These are phyloP conservation scores for Rotaria magnacalcarata DNA, from an alignment of 2,888 invertebrate genomes.

Conservation along the genomic window DNA sequence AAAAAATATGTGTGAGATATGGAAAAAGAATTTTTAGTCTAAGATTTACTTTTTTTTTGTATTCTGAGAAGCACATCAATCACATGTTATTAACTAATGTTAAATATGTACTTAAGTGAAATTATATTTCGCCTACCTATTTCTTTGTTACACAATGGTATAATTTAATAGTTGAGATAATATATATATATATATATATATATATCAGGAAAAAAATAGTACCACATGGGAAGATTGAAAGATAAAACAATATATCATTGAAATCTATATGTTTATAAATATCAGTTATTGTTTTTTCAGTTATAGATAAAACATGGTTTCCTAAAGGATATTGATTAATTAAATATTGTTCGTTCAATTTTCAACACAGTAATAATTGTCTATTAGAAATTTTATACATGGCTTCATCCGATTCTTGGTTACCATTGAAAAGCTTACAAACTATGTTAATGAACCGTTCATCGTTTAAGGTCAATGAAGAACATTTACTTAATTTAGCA, in stretches of 20 bases:
- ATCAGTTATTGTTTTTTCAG: not conserved
- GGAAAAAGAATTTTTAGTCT: not conserved
- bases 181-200: not conserved
- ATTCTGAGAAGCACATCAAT: not conserved
- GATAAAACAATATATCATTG: not conserved
- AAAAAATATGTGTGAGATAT: not conserved
- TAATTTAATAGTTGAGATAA: not conserved
- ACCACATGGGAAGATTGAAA: not conserved
- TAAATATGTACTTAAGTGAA: not conserved
- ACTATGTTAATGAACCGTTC: conserved; percentile 38
- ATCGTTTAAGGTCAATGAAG: conserved; percentile 43
- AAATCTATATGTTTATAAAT: not conserved
- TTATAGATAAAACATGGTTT: not conserved
- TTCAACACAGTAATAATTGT: not conserved
- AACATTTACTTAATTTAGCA: conserved; percentile 43
- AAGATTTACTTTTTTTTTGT: not conserved
- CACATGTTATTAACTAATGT: not conserved
- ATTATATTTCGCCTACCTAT: not conserved
- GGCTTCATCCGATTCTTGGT: conserved; percentile 24
- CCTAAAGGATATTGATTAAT: not conserved
- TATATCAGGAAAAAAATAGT: not conserved
- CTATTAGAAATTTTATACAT: not conserved
- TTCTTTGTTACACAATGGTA: not conserved
- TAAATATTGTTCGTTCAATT: not conserved
- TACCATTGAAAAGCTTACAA: not conserved